Evolutionary conservation across 2,797 vertebrate genomes (phyloP), one percentile per base, ranked within the genome.

Genomic region (Darevskia mixta): DNA sequence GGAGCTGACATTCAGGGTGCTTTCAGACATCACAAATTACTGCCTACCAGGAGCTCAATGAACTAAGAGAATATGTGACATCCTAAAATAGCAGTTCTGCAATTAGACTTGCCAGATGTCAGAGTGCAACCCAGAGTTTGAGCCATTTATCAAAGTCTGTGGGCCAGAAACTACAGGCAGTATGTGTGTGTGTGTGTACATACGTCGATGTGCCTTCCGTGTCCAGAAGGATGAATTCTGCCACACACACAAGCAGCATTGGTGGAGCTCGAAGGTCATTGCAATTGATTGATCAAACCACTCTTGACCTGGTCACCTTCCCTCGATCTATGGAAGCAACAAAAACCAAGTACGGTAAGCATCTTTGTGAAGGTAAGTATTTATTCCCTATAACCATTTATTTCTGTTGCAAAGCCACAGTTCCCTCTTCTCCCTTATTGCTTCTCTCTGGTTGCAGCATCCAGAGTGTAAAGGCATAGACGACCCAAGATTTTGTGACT

Each of bases 71-170:
- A 69, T 69, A 77, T 83, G 86, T 88, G 86, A 83, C 73, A 88
- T 88, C 80, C 45, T 83, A 78, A 88, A 88, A 88, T 79, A 88
- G 75, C 81, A 71, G 64, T 88, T 71, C 87, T 58, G 64, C 81
- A 83, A 71, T 83, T 88, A 83, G 76, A 38, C 81, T 83, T 88
- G 64, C 87, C 81, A 83, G 87, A 83, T 88, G 87, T 83, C 87
- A 88, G 32, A 88, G 81, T 78, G 49, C 32, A 32, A 78, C 81
- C 81, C 45, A 78, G 66, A 83, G 84, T 71, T 78, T 55, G 76
- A 83, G 81, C 73, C 73, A 88, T 88, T 83, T 88, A 69, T 88
- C 87, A 88, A 83, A 69, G 73, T 88, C 87, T 78, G n/a, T 45
- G 29, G 64, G 87, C 73, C 81, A 88, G 81, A 88, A 88, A 83